Evolutionary conservation across 2,888 invertebrate species (phyloP).

Genomic region (Julus scanicus): DNA sequence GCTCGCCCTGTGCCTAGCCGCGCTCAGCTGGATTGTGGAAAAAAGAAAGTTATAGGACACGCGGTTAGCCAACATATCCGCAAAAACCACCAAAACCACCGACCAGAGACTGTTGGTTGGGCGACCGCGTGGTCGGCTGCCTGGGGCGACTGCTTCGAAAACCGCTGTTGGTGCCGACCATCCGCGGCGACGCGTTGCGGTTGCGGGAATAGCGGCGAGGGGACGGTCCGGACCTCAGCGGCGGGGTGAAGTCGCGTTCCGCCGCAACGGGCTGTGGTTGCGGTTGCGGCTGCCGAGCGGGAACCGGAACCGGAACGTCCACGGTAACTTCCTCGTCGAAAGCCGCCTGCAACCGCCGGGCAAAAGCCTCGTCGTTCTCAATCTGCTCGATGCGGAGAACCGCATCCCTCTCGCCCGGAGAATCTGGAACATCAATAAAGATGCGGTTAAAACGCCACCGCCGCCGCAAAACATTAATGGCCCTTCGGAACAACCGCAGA

Average conservation of each 20-base stretch:
- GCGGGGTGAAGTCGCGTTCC: neutral
- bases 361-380: constrained; percentile 36
- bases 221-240: neutral
- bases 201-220: neutral
- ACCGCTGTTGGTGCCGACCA: neutral
- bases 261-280: neutral
- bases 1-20: constrained; percentile 11
- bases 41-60: too few species aligned
- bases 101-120: constrained; percentile 22
- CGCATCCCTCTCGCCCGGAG: neutral
- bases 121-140: neutral
- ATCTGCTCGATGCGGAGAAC: neutral
- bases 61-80: too few species aligned
- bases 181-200: neutral
- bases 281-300: too few species aligned
- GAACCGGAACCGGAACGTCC: neutral
- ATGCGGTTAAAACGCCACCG: too few species aligned
- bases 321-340: neutral
- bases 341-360: neutral
- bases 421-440: too few species aligned
- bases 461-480: too few species aligned
- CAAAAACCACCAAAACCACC: too few species aligned
- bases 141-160: neutral
- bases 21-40: too few species aligned
- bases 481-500: too few species aligned